Base-by-base conservation (phyloP, 2,888 invertebrate species). In the Tetragonisca angustula region DNA sequence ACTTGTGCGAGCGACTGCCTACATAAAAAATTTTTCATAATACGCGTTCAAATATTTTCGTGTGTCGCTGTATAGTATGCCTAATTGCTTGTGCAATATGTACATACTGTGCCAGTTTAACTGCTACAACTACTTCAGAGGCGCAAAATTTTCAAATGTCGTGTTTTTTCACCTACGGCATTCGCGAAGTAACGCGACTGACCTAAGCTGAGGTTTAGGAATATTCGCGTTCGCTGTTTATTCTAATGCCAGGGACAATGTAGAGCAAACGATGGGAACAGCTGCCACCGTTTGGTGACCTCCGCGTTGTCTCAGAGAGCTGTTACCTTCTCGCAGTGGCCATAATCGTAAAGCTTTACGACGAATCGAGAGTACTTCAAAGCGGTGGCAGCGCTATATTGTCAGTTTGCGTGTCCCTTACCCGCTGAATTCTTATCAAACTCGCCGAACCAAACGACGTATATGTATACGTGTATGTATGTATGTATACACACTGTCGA, bases 331-430 rank as follows among this genome's bases (percentile, higher is more conserved):
- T 76, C 27, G 49, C 62, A 43, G 36, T 17, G 24, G 56, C 68
- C 32, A 76, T 81, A 73, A 81, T 64, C 76, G 67, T 83, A 76
- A 83, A 83, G 81, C 73, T 83, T 83, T 76, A 83, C 83, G 81
- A 65, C 69, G 76, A 81, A 83, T 81, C 81, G 81, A 76, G 72
- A 56, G 36, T 6, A 50, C 69, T 81, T 64, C n/a, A 68, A 62
- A 67, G 36, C 71, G 61, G 49, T 27, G 17, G 49, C 56, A 36
- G 21, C n/a, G 17, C 54, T 69, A 27, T 52, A 69, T 72, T 61
- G 54, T 75, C 75, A 27, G 61, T 50, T 75, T 36, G 62, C 62
- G 67, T 61, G 67, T 32, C 36, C 21, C 21, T 52, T 67, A 15
- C 49, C n/a, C 54, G 65, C n/a, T 49, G 77, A 32, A 72, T 72